Evolutionary conservation across 2,797 vertebrate genomes (phyloP).

Genomic region (Danio tinwini): DNA sequence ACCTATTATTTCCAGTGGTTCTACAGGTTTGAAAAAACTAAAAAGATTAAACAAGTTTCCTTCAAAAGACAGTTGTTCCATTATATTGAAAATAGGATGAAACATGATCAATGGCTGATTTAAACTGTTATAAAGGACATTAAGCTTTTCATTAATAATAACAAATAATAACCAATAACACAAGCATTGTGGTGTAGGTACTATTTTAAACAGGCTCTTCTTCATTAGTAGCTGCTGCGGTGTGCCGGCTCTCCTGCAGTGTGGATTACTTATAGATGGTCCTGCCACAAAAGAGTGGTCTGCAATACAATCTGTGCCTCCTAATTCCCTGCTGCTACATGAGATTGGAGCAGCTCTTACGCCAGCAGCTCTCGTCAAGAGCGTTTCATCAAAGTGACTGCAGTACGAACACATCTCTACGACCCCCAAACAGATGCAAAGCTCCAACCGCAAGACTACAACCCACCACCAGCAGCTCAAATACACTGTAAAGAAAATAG

Average conservation of each 20-base stretch:
- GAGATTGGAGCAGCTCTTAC: slow-evolving; percentile 35
- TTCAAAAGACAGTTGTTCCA: too few relatives aligned
- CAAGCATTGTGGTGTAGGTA: not conserved
- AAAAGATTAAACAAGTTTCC: too few relatives aligned
- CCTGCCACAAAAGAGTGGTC: slow-evolving; percentile 21
- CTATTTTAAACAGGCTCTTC: not conserved
- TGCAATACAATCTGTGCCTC: slow-evolving; percentile 31
- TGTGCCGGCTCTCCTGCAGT: slow-evolving; percentile 6
- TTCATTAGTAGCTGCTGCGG: slow-evolving; percentile 26
- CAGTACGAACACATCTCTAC: not conserved
- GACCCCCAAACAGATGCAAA: slow-evolving; percentile 34
- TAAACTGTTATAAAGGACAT: too few relatives aligned
- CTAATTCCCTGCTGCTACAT: slow-evolving; percentile 36
- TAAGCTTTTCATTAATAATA: not conserved
- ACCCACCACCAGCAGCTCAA: not conserved
- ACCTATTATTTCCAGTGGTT: too few relatives aligned
- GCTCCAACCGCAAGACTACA: not conserved
- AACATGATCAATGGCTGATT: too few relatives aligned
- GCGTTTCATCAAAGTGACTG: slow-evolving; percentile 33
- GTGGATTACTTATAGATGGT: slow-evolving; percentile 13
- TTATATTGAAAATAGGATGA: too few relatives aligned
- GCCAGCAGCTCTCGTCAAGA: slow-evolving; percentile 12
- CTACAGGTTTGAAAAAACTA: too few relatives aligned
- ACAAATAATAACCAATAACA: not conserved
- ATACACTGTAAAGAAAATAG: too few relatives aligned